These are phyloP conservation scores for Eristalinus aeneus DNA, from an alignment of 2,888 invertebrate genomes.

Conservation along the genomic window DNA sequence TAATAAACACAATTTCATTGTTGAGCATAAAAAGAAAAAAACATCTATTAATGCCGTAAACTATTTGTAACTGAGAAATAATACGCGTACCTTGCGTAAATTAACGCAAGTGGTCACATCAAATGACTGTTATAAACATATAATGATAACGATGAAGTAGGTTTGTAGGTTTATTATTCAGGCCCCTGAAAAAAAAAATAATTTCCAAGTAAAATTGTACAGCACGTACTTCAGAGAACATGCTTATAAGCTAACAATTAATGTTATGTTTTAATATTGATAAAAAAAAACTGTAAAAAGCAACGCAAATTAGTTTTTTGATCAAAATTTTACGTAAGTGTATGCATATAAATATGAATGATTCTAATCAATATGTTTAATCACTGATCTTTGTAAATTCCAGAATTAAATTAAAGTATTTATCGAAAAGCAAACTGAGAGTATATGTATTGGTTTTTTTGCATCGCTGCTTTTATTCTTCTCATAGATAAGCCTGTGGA, in stretches of 20 bases:
- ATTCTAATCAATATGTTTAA: slow-evolving; percentile 49
- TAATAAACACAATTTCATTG: slow-evolving; percentile 27
- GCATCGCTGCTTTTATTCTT: no score
- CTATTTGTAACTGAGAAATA: not conserved
- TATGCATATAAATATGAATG: slow-evolving; percentile 46
- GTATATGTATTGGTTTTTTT: not conserved
- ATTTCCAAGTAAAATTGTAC: not conserved
- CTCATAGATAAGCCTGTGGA: no score
- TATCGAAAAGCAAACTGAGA: slow-evolving; percentile 35
- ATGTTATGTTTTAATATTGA: not conserved
- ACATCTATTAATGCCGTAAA: not conserved
- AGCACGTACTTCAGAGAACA: not conserved
- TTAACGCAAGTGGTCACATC: not conserved
- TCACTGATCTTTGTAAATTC: slow-evolving; percentile 55
- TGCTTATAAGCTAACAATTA: not conserved
- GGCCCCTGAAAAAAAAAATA: slow-evolving; percentile 32
- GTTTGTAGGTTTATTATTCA: slow-evolving; percentile 62
- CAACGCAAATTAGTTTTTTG: slow-evolving; percentile 29
- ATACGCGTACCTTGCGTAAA: not conserved
- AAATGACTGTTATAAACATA: not conserved
- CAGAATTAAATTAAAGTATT: slow-evolving; percentile 46
- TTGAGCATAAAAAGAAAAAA: slow-evolving; percentile 1
- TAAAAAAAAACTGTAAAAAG: slow-evolving; percentile 8
- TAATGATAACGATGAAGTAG: slow-evolving; percentile 12
- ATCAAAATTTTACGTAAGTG: slow-evolving; percentile 27